Percentiles rank a stretch among this genome's conserved stretches.
These are phyloP conservation scores for Takifugu ocellatus DNA, from an alignment of 2,797 vertebrate genomes.

Conservation along the genomic window DNA sequence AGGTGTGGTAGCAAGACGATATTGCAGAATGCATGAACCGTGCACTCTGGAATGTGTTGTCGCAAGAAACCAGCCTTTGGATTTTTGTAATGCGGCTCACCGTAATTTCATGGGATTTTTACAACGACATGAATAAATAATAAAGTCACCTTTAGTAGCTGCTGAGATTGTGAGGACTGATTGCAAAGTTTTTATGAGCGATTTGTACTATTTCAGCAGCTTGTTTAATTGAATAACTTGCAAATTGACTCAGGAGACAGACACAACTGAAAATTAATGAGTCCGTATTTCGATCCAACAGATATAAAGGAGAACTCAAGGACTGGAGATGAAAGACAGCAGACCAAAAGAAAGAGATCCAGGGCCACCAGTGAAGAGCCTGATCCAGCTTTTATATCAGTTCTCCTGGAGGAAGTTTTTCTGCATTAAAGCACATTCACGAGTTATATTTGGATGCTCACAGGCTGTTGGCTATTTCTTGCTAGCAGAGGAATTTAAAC, in stretches of 20 bases:
- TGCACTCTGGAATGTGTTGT: slow-evolving; percentile 81
- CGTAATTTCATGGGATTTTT: slow-evolving; percentile 51
- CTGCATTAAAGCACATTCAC: not conserved
- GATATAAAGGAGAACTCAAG: slow-evolving; percentile 52
- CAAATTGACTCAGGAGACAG: slow-evolving; percentile 33
- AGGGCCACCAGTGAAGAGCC: slow-evolving; percentile 52
- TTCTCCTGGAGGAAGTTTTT: not conserved
- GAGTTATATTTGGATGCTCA: too few species aligned
- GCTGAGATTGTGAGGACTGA: slow-evolving; percentile 74
- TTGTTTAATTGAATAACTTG: slow-evolving; percentile 32
- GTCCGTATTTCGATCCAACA: slow-evolving; percentile 38
- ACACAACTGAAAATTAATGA: slow-evolving; percentile 45
- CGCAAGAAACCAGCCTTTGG: slow-evolving; percentile 76
- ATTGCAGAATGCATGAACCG: slow-evolving; percentile 85
- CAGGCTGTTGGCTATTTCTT: not conserved
- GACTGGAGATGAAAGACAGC: slow-evolving; percentile 36
- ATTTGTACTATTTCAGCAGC: slow-evolving; percentile 11
- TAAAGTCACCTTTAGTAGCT: slow-evolving; percentile 81
- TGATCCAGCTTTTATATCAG: slow-evolving; percentile 51
- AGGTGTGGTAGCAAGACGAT: slow-evolving; percentile 87
- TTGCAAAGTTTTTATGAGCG: slow-evolving; percentile 38
- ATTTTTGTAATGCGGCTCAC: slow-evolving; percentile 77
- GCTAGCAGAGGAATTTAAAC: too few species aligned
- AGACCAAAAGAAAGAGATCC: slow-evolving; percentile 51
- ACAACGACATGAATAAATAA: slow-evolving; percentile 79